Evolutionary conservation across 2,888 invertebrate species (phyloP).

Genomic region (Diplazon laetatorius): DNA sequence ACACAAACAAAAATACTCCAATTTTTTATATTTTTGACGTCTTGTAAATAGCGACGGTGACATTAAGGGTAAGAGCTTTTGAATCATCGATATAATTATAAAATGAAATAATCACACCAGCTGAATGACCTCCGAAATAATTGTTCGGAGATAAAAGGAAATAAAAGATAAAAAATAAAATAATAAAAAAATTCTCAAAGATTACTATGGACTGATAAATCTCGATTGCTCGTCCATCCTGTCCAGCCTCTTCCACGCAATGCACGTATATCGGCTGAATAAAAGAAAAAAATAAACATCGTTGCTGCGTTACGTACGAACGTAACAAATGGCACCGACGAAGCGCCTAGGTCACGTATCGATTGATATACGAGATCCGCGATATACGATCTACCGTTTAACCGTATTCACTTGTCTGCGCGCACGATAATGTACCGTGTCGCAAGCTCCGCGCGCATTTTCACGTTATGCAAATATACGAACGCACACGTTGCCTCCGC

Average conservation of each 20-base stretch:
- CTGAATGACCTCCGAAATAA: no score
- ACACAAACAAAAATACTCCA: no score
- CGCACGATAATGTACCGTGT: not conserved
- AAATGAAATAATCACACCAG: no score
- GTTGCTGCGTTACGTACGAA: not conserved
- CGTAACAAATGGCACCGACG: not conserved
- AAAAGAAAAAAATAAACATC: not conserved
- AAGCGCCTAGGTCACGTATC: not conserved
- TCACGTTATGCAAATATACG: constrained; percentile 52
- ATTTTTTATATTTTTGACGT: no score
- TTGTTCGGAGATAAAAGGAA: no score
- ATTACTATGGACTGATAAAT: no score
- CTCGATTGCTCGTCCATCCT: no score
- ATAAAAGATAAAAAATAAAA: no score
- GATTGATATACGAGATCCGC: constrained; percentile 22
- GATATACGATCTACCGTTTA: constrained; percentile 37
- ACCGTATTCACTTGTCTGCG: constrained; percentile 2
- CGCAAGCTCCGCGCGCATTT: constrained; percentile 1
- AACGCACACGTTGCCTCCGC: constrained; percentile 1
- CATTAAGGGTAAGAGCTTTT: no score
- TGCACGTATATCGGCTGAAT: not conserved
- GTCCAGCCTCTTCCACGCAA: not conserved
- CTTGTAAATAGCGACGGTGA: no score
- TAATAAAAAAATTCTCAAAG: no score
- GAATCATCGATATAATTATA: no score